Conservation (phyloP, 2,113 vertebrate species). For the Oceanites oceanicus region DNA sequence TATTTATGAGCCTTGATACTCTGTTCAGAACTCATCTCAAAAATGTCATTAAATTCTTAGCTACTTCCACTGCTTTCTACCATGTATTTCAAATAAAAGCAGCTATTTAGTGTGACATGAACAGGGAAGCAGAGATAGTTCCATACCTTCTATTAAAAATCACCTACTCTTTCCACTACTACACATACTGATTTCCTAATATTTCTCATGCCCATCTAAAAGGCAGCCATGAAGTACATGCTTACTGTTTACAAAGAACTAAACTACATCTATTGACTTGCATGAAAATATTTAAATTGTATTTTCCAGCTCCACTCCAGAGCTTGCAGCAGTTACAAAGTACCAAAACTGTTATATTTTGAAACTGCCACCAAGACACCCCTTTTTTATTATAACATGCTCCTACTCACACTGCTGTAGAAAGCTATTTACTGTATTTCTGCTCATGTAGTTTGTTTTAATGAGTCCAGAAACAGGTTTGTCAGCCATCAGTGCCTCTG, state of each 20-base stretch:
- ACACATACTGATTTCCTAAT: background rate
- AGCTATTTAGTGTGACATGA: background rate
- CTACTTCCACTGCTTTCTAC: background rate
- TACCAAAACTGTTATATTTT: background rate
- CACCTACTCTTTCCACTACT: background rate
- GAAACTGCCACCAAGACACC: background rate
- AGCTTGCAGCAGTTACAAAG: background rate
- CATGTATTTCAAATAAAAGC: background rate
- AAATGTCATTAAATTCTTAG: background rate
- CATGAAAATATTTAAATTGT: background rate
- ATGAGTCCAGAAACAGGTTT: background rate
- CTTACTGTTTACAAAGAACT: background rate
- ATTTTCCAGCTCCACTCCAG: background rate
- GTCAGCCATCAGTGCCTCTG: background rate
- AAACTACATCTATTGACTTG: background rate
- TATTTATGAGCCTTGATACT: background rate
- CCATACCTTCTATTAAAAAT: background rate
- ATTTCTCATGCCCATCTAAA: background rate
- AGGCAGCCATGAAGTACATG: background rate
- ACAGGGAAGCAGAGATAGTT: background rate
- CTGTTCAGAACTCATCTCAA: background rate
- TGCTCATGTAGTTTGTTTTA: slow-evolving; percentile 1
- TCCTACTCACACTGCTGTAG: background rate
- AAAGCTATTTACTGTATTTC: background rate
- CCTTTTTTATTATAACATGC: background rate